These are phyloP conservation scores for Heterotis niloticus DNA, from an alignment of 2,113 vertebrate species.

Conservation along the genomic window DNA sequence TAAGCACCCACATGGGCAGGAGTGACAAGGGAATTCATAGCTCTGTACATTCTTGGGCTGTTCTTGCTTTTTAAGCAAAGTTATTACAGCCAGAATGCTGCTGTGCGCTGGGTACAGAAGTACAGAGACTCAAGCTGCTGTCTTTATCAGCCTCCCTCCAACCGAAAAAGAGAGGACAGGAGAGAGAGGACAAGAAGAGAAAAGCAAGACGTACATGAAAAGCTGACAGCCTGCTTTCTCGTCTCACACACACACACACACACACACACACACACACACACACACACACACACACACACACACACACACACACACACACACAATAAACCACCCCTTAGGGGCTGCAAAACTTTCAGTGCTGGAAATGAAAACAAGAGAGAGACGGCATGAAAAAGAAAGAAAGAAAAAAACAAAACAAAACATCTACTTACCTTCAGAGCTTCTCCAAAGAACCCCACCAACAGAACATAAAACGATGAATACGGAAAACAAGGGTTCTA, in stretches of 20 bases:
- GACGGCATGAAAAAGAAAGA: slow-evolving; percentile 8
- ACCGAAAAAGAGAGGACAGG: slow-evolving; percentile 31
- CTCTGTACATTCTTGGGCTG: not conserved
- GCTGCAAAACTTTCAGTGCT: slow-evolving; percentile 17
- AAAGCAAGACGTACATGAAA: slow-evolving; percentile 24
- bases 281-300: too few relatives aligned
- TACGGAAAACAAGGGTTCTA: not conserved
- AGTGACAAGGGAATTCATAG: not conserved
- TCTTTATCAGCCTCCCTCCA: slow-evolving; percentile 35
- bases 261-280: too few relatives aligned
- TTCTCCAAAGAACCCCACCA: slow-evolving; percentile 21
- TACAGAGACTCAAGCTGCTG: not conserved
- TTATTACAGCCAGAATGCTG: slow-evolving; percentile 35
- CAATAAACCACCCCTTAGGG: slow-evolving; percentile 6
- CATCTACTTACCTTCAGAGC: slow-evolving; percentile 51
- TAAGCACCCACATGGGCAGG: not conserved
- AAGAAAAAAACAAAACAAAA: too few relatives aligned
- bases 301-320: too few relatives aligned
- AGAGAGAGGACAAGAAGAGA: not conserved
- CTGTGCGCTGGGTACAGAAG: slow-evolving; percentile 28
- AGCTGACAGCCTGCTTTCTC: slow-evolving; percentile 20
- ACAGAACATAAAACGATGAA: not conserved
- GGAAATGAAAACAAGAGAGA: slow-evolving; percentile 24
- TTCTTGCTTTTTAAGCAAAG: not conserved
- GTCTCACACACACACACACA: too few relatives aligned